Evolutionary conservation across 2,797 vertebrate species (phyloP).

Genomic region (Meriones psammophilus): DNA sequence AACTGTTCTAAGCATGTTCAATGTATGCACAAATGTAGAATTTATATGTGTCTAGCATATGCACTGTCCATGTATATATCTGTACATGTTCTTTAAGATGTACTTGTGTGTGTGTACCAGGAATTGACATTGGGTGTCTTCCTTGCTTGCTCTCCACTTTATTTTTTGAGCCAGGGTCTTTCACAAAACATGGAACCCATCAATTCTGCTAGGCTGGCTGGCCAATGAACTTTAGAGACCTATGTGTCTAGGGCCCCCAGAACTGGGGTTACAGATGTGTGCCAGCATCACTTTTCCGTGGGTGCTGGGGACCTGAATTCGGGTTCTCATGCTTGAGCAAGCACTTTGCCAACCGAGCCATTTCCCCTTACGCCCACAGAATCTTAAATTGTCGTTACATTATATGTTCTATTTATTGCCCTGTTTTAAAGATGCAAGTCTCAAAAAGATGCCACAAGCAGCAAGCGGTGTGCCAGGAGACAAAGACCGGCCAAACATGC

Average conservation of each 20-base stretch:
- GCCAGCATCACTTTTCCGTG: neutral
- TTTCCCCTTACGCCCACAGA: neutral
- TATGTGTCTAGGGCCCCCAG: neutral
- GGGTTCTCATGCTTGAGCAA: neutral
- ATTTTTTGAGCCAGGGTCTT: neutral
- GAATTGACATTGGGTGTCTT: neutral
- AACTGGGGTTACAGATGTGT: neutral
- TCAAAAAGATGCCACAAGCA: neutral
- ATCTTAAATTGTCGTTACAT: neutral
- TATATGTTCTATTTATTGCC: neutral
- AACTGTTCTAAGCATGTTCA: conserved; percentile 1
- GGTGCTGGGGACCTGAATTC: neutral
- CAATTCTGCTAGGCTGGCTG: neutral
- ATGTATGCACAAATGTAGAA: neutral
- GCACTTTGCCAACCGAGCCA: neutral
- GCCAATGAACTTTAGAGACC: neutral
- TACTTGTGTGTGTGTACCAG: neutral
- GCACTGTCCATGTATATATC: neutral
- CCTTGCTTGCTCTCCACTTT: neutral
- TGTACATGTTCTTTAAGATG: neutral
- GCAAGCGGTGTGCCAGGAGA: neutral
- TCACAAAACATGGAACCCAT: neutral
- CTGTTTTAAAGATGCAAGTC: conserved; percentile 3
- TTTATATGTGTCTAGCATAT: neutral
- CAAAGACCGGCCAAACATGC: neutral